A percentile compares a stretch with the other conserved stretches of the same genome.
These are phyloP conservation scores for Homalodisca vitripennis DNA, from an alignment of 1,140 invertebrate species.

Conservation along the genomic window DNA sequence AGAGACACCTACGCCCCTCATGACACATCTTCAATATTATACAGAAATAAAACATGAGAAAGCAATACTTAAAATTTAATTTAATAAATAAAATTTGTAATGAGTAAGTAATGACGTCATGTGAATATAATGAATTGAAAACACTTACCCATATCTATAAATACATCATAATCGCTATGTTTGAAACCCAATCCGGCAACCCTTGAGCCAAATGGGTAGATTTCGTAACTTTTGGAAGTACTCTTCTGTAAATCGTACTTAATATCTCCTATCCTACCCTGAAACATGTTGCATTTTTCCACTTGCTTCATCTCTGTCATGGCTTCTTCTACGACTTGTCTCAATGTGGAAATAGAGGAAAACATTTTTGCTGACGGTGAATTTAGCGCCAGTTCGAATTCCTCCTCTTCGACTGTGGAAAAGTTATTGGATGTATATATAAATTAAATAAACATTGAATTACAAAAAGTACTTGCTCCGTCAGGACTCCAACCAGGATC, in stretches of 20 bases:
- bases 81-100: too few relatives aligned
- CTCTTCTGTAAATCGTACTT: neutral
- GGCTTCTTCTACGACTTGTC: neutral
- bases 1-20: too few relatives aligned
- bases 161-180: neutral
- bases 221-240: neutral
- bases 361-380: neutral
- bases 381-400: neutral
- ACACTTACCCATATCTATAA: conserved; percentile 10
- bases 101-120: too few relatives aligned
- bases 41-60: too few relatives aligned
- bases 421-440: too few relatives aligned
- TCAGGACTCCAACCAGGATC: too few relatives aligned
- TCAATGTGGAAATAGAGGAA: neutral
- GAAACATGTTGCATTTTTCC: neutral
- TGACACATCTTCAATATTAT: too few relatives aligned
- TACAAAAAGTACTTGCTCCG: too few relatives aligned
- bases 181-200: neutral
- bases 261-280: neutral
- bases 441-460: too few relatives aligned
- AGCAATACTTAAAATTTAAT: too few relatives aligned
- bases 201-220: conserved; percentile 2
- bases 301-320: conserved; percentile 4
- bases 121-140: too few relatives aligned
- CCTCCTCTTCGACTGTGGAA: neutral